Conservation (phyloP, 2,888 invertebrate species). For the Phalera bucephala region DNA sequence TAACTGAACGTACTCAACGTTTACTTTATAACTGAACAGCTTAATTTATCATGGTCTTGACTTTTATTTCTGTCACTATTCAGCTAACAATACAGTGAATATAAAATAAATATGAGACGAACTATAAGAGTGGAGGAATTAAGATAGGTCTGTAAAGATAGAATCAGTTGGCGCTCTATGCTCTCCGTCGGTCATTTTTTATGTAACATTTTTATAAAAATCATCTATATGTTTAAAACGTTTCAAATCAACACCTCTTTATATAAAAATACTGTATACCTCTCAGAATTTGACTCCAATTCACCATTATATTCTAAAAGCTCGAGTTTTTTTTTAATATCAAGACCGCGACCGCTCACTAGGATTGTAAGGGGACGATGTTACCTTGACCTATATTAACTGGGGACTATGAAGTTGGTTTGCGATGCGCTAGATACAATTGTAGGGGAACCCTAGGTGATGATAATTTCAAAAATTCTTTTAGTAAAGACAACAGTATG, state of each 20-base stretch:
- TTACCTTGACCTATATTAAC: conserved; percentile 34
- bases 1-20: no score
- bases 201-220: not conserved
- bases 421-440: conserved; percentile 27
- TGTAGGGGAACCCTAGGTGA: no score
- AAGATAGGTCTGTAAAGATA: no score
- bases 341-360: conserved; percentile 21
- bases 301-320: conserved; percentile 19
- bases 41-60: no score
- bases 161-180: no score
- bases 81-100: not conserved
- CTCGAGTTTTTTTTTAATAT: conserved; percentile 21
- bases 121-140: no score
- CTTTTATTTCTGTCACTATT: not conserved
- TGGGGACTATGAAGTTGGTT: conserved; percentile 25
- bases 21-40: no score
- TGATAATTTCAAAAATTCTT: no score
- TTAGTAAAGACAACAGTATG: no score
- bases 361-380: conserved; percentile 26
- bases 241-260: no score
- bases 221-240: no score
- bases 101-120: not conserved
- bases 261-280: no score
- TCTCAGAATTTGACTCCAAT: not conserved
- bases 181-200: not conserved